Evolutionary conservation across 2,888 invertebrate species (phyloP).

Genomic region (Troides aeacus): DNA sequence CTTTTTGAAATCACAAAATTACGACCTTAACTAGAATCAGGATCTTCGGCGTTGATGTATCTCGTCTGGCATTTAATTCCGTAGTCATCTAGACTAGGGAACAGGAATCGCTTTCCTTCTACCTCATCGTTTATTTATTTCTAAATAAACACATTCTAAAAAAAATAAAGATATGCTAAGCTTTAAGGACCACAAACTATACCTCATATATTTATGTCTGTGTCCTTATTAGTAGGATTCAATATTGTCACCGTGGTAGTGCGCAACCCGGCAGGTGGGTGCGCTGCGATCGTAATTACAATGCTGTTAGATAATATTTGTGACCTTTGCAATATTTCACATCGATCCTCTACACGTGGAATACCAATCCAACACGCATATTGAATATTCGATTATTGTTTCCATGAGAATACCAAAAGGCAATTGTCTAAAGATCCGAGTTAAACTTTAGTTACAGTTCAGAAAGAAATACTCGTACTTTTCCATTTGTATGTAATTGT

Average conservation of each 20-base stretch:
- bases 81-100: no score
- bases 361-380: constrained; percentile 26
- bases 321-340: constrained; percentile 62
- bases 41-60: no score
- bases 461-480: no score
- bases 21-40: no score
- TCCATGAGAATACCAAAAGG: constrained; percentile 1
- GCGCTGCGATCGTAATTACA: constrained; percentile 39
- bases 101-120: no score
- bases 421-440: background rate
- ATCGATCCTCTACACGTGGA: constrained; percentile 28
- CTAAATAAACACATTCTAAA: no score
- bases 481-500: no score
- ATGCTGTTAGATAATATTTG: constrained; percentile 60
- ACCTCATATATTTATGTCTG: background rate
- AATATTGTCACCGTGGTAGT: constrained; percentile 26
- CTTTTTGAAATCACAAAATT: no score
- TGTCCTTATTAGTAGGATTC: background rate
- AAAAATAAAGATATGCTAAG: no score
- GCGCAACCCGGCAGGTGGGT: constrained; percentile 40
- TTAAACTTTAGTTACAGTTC: background rate
- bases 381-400: constrained; percentile 13
- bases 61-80: no score
- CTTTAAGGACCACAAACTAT: background rate
- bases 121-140: no score